These are phyloP conservation scores for Drosophila funebris DNA, from an alignment of 1,140 invertebrate genomes.

Conservation along the genomic window DNA sequence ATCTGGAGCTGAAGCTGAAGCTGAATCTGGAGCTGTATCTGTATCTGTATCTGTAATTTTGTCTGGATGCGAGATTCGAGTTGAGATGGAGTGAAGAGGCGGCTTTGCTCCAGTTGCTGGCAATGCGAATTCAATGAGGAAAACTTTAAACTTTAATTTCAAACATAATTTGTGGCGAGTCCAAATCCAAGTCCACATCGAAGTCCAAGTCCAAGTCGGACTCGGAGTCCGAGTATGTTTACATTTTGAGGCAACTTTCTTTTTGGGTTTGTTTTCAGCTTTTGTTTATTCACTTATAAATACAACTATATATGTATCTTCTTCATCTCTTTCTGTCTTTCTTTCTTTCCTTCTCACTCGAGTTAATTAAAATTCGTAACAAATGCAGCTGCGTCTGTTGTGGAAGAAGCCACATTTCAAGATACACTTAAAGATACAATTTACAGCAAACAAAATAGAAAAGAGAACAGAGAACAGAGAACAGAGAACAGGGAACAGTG, in stretches of 20 bases:
- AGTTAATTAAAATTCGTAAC: slow-evolving; percentile 71
- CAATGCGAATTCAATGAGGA: slow-evolving; percentile 40
- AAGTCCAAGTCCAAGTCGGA: background rate
- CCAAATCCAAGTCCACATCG: background rate
- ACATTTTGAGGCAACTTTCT: slow-evolving; percentile 60
- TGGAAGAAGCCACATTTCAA: background rate
- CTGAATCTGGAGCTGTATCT: background rate
- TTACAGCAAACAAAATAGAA: slow-evolving; percentile 29
- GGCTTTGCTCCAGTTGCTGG: slow-evolving; percentile 45
- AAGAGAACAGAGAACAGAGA: background rate
- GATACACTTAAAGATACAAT: slow-evolving; percentile 37
- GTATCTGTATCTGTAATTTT: background rate
- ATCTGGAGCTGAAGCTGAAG: background rate
- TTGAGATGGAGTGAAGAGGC: background rate
- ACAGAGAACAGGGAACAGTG: background rate
- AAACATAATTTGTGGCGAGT: slow-evolving; percentile 31
- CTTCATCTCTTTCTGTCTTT: background rate
- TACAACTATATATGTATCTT: background rate
- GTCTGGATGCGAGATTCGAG: background rate
- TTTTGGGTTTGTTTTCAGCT: slow-evolving; percentile 49
- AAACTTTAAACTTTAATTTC: slow-evolving; percentile 62
- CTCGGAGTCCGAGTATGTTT: background rate
- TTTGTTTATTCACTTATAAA: background rate
- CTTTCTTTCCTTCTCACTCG: slow-evolving; percentile 19
- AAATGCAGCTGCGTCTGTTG: background rate